Conservation (phyloP, 2,797 vertebrate genomes). For the Diplodus puntazzo region DNA sequence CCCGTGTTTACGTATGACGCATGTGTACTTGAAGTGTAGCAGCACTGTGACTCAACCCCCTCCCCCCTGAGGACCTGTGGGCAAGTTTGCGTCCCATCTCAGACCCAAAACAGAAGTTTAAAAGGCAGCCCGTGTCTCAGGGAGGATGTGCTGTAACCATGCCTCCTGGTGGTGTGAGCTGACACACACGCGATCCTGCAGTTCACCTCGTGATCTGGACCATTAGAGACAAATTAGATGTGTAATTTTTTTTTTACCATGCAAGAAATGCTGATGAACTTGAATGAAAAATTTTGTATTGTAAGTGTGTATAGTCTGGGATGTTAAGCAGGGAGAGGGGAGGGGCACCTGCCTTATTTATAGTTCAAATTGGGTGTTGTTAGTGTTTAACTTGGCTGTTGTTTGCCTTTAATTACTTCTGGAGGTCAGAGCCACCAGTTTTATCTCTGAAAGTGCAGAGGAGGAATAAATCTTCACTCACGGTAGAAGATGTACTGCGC, state of each 20-base stretch:
- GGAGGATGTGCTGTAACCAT: conserved; percentile 28
- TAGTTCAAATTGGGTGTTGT: conserved; percentile 1
- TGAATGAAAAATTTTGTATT: not conserved
- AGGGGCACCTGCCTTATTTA: not conserved
- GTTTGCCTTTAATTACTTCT: conserved; percentile 20
- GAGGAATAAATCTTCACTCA: conserved; percentile 87
- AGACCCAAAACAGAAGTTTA: conserved; percentile 53
- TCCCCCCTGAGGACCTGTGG: conserved; percentile 23
- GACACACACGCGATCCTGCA: conserved; percentile 1
- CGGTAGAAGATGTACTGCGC: conserved; percentile 99
- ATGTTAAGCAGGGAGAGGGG: not conserved
- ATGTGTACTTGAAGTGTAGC: conserved; percentile 63
- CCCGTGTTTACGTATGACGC: conserved; percentile 66
- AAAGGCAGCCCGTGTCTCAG: conserved; percentile 34
- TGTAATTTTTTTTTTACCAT: not conserved
- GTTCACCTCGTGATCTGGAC: conserved; percentile 1
- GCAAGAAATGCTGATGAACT: not conserved
- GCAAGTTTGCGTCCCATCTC: conserved; percentile 58
- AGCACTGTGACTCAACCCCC: conserved; percentile 68
- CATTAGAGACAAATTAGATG: not conserved
- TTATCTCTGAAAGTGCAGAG: conserved; percentile 18
- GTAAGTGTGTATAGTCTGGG: not conserved
- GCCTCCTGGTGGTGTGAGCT: conserved; percentile 61
- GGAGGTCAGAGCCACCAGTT: conserved; percentile 2
- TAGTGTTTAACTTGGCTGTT: conserved; percentile 23